These are phyloP conservation scores for Zaprionus vittiger DNA, from an alignment of 1,140 invertebrate species.

Conservation along the genomic window DNA sequence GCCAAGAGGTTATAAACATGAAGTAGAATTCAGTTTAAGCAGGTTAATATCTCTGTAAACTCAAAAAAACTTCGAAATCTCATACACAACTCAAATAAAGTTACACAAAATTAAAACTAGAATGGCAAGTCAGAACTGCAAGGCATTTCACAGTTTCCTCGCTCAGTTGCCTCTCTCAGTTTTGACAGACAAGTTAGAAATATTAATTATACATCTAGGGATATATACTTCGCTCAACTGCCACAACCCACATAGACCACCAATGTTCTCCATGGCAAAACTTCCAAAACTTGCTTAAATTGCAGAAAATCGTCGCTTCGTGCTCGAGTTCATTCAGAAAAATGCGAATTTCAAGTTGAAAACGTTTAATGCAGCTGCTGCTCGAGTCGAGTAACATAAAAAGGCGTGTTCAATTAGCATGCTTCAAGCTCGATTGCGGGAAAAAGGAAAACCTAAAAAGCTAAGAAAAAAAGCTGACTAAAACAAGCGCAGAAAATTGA, in stretches of 20 bases:
- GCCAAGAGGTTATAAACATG: too few relatives aligned
- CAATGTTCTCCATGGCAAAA: not conserved
- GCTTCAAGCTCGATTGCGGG: slow-evolving; percentile 59
- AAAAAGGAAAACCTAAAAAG: slow-evolving; percentile 39
- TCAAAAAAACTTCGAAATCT: not conserved
- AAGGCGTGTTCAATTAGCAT: slow-evolving; percentile 82
- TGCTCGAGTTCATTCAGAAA: slow-evolving; percentile 36
- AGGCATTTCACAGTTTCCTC: not conserved
- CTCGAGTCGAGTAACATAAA: slow-evolving; percentile 61
- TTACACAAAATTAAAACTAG: not conserved
- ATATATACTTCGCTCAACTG: not conserved
- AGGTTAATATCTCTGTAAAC: not conserved
- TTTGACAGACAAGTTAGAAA: not conserved
- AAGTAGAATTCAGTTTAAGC: not conserved
- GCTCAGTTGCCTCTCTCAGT: not conserved
- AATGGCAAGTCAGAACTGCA: not conserved
- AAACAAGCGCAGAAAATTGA: slow-evolving; percentile 78
- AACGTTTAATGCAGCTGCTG: slow-evolving; percentile 65
- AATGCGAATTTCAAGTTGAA: slow-evolving; percentile 64
- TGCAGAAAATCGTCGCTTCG: slow-evolving; percentile 49
- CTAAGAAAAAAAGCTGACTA: slow-evolving; percentile 33
- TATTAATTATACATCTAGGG: not conserved
- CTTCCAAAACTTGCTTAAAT: slow-evolving; percentile 32
- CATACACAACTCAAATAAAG: not conserved
- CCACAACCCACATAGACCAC: not conserved